These are phyloP conservation scores for Psephotus haematonotus DNA, from an alignment of 2,113 vertebrate genomes.

Conservation along the genomic window DNA sequence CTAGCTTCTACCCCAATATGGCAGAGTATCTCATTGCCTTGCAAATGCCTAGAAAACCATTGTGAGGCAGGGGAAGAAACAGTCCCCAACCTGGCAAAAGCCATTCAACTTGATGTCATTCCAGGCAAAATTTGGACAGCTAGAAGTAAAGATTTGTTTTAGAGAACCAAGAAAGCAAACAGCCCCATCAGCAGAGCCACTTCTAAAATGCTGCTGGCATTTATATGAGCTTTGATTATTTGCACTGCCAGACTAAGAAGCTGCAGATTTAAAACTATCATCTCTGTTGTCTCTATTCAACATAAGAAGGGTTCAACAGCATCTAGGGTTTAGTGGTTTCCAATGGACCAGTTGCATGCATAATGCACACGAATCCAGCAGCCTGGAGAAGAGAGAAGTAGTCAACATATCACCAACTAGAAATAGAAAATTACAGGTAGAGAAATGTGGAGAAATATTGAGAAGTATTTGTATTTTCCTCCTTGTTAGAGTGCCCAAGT, in stretches of 20 bases:
- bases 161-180: background rate
- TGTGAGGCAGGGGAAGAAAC: background rate
- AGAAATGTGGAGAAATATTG: background rate
- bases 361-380: background rate
- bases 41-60: background rate
- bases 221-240: background rate
- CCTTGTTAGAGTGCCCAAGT: background rate
- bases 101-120: background rate
- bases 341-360: background rate
- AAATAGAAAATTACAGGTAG: background rate
- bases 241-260: background rate
- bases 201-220: background rate
- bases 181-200: background rate
- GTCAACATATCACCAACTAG: background rate
- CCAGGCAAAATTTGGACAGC: background rate
- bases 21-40: background rate
- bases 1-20: background rate
- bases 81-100: background rate
- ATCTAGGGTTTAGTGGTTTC: background rate
- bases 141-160: background rate
- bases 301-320: background rate
- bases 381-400: background rate
- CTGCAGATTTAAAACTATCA: background rate
- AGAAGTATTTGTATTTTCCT: background rate
- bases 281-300: background rate